Conservation (phyloP, 2,797 vertebrate species). For the Glyptemys insculpta region DNA sequence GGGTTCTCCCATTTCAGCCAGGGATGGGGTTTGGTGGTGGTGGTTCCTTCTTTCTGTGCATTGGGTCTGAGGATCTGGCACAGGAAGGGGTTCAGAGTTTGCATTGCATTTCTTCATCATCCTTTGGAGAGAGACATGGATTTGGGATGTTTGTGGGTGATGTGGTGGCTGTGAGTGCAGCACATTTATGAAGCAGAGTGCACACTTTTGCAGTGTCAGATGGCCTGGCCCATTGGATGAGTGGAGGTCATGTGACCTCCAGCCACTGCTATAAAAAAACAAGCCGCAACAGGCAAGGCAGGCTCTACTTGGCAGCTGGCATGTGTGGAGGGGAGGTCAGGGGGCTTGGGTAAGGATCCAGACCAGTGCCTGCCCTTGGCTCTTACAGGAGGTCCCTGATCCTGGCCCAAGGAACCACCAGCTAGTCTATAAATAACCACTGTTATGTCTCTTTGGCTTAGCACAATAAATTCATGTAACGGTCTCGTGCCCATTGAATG, state of each 20-base stretch:
- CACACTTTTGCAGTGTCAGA: neutral
- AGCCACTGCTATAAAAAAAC: neutral
- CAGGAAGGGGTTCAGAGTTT: too few relatives aligned
- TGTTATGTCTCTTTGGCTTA: neutral
- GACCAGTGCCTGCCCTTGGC: neutral
- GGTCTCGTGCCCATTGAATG: neutral
- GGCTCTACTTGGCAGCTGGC: neutral
- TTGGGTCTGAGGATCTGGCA: neutral
- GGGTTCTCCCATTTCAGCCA: neutral
- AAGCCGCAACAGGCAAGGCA: neutral
- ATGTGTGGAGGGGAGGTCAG: neutral
- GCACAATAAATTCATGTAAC: neutral
- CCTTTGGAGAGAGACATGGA: neutral
- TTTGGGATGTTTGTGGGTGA: neutral
- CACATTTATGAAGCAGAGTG: neutral
- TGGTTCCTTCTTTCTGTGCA: neutral
- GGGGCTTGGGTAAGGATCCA: neutral
- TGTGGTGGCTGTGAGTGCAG: neutral
- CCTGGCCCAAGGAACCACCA: neutral
- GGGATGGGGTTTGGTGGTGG: neutral
- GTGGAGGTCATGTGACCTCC: neutral
- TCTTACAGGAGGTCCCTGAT: neutral
- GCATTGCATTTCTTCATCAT: neutral
- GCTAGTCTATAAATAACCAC: neutral
- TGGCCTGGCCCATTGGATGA: neutral